A percentile compares a stretch with the other conserved stretches of the same genome.
These are phyloP conservation scores for Coregonus suidteri DNA, from an alignment of 2,797 vertebrate genomes.

Conservation along the genomic window DNA sequence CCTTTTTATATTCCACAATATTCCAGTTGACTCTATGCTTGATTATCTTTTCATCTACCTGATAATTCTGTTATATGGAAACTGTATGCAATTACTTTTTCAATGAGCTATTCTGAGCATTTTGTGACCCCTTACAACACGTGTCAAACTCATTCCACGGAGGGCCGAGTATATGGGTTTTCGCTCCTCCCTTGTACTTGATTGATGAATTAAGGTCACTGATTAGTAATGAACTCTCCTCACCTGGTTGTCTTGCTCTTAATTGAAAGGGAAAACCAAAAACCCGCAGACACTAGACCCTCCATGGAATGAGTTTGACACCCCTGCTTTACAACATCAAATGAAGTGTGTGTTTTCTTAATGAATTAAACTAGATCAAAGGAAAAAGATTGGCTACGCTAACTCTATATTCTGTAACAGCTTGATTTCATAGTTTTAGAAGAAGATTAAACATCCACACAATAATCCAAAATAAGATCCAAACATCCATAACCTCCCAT, in stretches of 20 bases:
- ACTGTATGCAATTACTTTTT: constrained; percentile 25
- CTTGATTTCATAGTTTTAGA: constrained; percentile 37
- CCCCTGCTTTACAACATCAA: constrained; percentile 30
- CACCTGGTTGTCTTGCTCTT: no score
- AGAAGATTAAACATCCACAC: constrained; percentile 43
- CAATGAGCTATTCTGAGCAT: constrained; percentile 37
- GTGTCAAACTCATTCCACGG: no score
- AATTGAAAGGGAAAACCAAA: no score
- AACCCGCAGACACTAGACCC: no score
- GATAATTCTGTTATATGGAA: constrained; percentile 6
- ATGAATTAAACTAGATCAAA: constrained; percentile 61
- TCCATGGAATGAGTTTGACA: no score
- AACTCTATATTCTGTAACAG: constrained; percentile 8
- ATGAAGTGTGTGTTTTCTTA: constrained; percentile 39
- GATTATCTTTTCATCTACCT: constrained; percentile 21
- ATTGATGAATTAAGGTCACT: no score
- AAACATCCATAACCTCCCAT: neutral
- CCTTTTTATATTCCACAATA: neutral
- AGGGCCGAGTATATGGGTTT: no score
- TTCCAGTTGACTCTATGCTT: neutral
- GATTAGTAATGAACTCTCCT: no score
- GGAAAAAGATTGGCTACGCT: constrained; percentile 37
- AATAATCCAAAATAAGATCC: neutral
- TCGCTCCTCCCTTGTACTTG: no score
- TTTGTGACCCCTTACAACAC: constrained; percentile 34